Conservation (phyloP, 2,113 vertebrate species). For the Coreoperca whiteheadi region DNA sequence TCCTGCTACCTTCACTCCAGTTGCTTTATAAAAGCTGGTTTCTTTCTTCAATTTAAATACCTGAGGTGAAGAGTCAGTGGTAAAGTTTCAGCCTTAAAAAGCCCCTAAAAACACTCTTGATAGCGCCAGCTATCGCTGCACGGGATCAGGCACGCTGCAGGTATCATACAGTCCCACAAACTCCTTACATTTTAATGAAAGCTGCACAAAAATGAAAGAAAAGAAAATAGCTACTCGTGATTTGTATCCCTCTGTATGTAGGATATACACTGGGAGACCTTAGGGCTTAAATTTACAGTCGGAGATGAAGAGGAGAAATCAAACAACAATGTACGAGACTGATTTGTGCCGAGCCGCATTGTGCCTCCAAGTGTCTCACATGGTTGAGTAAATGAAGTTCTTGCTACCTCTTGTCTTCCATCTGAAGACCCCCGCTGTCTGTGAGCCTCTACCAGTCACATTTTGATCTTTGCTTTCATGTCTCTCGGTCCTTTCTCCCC, state of each 20-base stretch:
- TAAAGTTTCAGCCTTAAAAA: background rate
- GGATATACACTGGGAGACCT: background rate
- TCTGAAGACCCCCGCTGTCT: conserved; percentile 46
- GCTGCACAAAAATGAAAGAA: background rate
- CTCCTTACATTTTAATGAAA: background rate
- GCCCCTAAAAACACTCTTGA: background rate
- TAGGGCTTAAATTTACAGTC: conserved; percentile 12
- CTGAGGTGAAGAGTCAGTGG: background rate
- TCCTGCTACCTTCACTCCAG: background rate
- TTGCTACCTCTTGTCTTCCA: conserved; percentile 27
- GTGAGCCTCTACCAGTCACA: conserved; percentile 34
- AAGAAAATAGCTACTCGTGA: background rate
- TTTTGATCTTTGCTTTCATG: conserved; percentile 56
- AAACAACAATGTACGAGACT: conserved; percentile 37
- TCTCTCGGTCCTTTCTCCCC: conserved; percentile 21
- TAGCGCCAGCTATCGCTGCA: background rate
- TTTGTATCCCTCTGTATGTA: background rate
- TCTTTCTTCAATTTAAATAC: conserved; percentile 11
- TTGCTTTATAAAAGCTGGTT: background rate
- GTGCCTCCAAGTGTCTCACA: conserved; percentile 40
- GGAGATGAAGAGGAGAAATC: conserved; percentile 23
- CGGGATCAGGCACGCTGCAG: background rate
- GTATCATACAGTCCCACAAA: background rate
- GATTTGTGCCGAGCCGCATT: conserved; percentile 11
- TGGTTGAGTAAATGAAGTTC: conserved; percentile 40